Conservation (phyloP, 1,140 invertebrate species). For the Cherax destructor region DNA sequence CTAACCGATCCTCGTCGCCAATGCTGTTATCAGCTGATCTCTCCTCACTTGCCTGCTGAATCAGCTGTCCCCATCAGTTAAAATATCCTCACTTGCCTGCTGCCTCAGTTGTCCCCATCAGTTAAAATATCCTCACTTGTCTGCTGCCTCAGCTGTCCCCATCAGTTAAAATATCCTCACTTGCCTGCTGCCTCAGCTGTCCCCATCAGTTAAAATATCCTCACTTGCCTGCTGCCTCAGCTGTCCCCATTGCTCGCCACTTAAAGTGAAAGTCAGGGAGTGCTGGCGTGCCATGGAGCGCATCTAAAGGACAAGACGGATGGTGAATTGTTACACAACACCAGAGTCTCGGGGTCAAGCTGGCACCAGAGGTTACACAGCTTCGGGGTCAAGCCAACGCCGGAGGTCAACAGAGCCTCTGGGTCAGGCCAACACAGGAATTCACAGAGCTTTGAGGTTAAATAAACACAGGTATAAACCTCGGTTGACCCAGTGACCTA, state of each 20-base stretch:
- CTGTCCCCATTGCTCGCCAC: neutral
- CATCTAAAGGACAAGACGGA: neutral
- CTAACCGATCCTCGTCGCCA: neutral
- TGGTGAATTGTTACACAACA: neutral
- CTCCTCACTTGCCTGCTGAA: no score
- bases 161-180: neutral
- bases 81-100: neutral
- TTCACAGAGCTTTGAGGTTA: neutral
- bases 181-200: no score
- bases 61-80: no score
- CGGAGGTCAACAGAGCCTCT: neutral
- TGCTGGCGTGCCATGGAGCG: neutral
- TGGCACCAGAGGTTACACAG: neutral
- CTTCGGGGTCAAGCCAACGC: no score
- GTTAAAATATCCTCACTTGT: neutral
- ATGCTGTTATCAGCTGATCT: neutral
- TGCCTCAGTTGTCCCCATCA: no score
- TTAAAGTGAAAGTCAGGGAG: neutral
- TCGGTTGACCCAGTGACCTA: neutral
- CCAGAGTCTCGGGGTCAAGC: neutral
- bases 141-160: neutral
- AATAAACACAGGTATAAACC: neutral
- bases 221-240: neutral
- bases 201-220: neutral
- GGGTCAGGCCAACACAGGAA: neutral